phyloP scores from a whole-genome alignment of 2,113 vertebrate species.

The Aptenodytes forsteri region DNA sequence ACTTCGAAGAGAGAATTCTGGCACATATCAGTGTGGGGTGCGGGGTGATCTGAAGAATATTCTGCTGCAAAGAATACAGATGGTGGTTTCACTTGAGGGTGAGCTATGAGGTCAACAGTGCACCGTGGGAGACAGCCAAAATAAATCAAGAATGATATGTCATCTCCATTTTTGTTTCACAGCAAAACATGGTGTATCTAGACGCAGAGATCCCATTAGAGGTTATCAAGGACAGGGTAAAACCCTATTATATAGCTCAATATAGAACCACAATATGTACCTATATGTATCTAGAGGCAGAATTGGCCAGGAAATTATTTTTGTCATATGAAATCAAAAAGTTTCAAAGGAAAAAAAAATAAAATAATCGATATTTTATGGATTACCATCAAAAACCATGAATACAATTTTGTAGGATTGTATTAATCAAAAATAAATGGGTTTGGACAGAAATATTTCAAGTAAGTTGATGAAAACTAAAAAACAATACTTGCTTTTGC shows the following conservation, averaged over 20 bases:
- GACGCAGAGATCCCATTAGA: background rate
- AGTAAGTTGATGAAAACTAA: background rate
- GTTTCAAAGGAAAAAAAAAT: background rate
- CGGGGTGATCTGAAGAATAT: background rate
- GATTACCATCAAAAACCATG: background rate
- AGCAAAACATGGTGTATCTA: background rate
- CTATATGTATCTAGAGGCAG: background rate
- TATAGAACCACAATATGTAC: background rate
- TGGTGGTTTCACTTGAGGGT: background rate
- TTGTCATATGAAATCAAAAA: background rate
- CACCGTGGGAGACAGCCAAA: background rate
- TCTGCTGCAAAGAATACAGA: background rate
- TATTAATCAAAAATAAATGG: background rate
- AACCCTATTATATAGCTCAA: background rate
- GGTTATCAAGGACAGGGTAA: background rate
- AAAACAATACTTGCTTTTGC: background rate
- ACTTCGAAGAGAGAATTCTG: background rate
- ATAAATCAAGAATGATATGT: background rate
- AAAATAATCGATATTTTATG: background rate
- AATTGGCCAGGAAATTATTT: background rate
- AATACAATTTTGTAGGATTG: background rate
- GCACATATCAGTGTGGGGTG: background rate
- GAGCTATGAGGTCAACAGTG: background rate
- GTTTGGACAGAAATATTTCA: background rate
- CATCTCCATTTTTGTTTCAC: background rate